Evolutionary conservation across 2,888 invertebrate species (phyloP), one percentile per base, ranked within the genome.

Genomic region (Drosophila subsilvestris): DNA sequence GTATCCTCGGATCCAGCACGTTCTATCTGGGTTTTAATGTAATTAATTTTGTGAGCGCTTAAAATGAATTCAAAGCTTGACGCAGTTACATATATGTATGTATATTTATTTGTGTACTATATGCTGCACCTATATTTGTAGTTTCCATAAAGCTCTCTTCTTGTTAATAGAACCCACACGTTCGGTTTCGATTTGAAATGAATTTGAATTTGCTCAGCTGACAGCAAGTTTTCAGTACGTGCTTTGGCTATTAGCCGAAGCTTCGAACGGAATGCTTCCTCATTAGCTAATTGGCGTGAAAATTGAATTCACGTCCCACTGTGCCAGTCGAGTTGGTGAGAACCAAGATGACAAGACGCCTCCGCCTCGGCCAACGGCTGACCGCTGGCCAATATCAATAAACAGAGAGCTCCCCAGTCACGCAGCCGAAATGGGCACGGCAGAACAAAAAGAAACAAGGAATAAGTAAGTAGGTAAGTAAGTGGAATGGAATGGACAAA

Each of bases 341-440:
- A 73, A 72, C 74, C 58, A 71, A 57, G 18, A 32, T 20, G 25
- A 25, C 6, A 20, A 20, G 44, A 37, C 48, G 17, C 43, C 32
- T 7, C 56, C 32, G 9, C 45, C 48, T 8, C 44, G 17, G 47
- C 70, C 71, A 78, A 75, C 73, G 70, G 77, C 57, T 62, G 62
- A 37, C n/a, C 37, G 14, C n/a, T 37, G 58, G 60, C 57, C 63
- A 72, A 74, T 71, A 69, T 67, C 63, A 73, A 74, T 76, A 80
- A 73, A 54, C 54, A 43, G 53, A 72, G 57, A 71, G 70, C 70
- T 72, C 75, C 79, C 84, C 76, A 89, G 88, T 86, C 89, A 89
- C 89, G 84, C 84, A 87, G 53, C 50, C 62, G 73, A 87, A 88
- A 86, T 89, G 89, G 88, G 88, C 83, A 89, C 88, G 82, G 66